Evolutionary conservation across 2,113 vertebrate genomes (phyloP).

Genomic region (Alligator mississippiensis): DNA sequence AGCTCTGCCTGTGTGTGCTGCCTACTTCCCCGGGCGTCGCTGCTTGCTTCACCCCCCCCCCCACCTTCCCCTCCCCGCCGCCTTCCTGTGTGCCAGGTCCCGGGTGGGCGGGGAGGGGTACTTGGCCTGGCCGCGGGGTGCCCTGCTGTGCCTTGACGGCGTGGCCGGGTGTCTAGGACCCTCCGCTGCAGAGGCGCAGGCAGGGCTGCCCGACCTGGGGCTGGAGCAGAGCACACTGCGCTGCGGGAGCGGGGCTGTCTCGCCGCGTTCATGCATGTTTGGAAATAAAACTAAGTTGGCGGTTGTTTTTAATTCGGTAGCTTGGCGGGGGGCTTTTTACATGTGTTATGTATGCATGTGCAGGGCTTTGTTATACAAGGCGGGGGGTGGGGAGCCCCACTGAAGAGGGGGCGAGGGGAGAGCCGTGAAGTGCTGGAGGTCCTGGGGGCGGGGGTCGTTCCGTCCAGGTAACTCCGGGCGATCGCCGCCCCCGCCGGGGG

Average conservation of each 20-base stretch:
- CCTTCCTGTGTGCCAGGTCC: background rate
- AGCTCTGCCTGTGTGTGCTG: background rate
- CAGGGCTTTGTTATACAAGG: background rate
- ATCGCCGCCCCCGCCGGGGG: too few species aligned
- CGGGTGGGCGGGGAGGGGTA: background rate
- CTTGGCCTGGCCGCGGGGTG: background rate
- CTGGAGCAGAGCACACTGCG: too few species aligned
- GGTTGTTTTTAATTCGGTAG: background rate
- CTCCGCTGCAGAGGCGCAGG: conserved; percentile 72
- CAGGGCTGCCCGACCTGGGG: background rate
- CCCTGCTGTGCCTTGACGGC: background rate
- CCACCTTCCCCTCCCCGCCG: background rate
- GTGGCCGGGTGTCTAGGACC: background rate
- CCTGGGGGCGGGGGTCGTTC: background rate
- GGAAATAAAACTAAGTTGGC: background rate
- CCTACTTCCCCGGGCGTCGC: background rate
- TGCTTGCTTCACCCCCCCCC: too few species aligned
- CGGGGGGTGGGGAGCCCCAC: background rate
- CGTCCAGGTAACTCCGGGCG: background rate
- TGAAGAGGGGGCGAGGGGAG: background rate
- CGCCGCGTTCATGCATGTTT: background rate
- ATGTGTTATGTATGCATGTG: background rate
- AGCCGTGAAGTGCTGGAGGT: background rate
- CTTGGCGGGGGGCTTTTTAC: background rate
- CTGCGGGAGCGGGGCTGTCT: too few species aligned